Evolutionary conservation across 2,113 vertebrate species (phyloP).

Genomic region (Chascanopsetta lugubris): DNA sequence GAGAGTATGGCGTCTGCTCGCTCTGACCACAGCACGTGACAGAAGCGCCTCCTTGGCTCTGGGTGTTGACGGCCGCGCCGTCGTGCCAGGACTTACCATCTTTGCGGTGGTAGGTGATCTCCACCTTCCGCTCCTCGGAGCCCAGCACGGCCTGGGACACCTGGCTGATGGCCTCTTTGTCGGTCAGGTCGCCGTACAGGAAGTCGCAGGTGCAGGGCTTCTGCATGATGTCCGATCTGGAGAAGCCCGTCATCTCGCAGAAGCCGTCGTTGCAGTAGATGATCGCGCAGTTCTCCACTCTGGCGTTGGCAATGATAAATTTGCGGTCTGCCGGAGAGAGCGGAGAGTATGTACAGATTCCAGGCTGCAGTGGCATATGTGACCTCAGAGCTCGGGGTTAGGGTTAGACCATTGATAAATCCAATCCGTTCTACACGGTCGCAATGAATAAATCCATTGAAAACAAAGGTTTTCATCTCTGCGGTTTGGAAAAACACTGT

Average conservation of each 20-base stretch:
- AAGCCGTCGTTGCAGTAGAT: slow-evolving; percentile 99
- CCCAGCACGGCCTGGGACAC: slow-evolving; percentile 92
- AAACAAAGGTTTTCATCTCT: neutral
- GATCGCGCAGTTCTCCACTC: slow-evolving; percentile 98
- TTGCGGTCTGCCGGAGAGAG: slow-evolving; percentile 90
- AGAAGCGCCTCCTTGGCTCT: slow-evolving; percentile 16
- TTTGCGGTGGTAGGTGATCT: slow-evolving; percentile 97
- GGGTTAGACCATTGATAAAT: neutral
- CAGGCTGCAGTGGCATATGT: slow-evolving; percentile 6
- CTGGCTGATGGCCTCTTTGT: slow-evolving; percentile 90
- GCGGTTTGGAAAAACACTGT: neutral
- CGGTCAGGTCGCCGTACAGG: slow-evolving; percentile 93
- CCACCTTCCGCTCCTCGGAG: slow-evolving; percentile 96
- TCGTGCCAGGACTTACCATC: slow-evolving; percentile 86
- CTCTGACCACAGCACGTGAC: slow-evolving; percentile 8
- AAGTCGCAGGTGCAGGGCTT: slow-evolving; percentile 98
- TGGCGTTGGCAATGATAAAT: slow-evolving; percentile 99
- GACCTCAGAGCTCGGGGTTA: slow-evolving; percentile 19
- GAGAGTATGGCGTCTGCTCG: slow-evolving; percentile 18
- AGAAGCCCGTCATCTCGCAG: slow-evolving; percentile 99
- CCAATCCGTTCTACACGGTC: neutral
- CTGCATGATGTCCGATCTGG: slow-evolving; percentile 98
- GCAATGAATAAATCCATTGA: neutral
- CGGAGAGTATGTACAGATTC: slow-evolving; percentile 15
- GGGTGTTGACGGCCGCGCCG: slow-evolving; percentile 1